Evolutionary conservation across 2,888 invertebrate species (phyloP).

Genomic region (Drosophila differens): DNA sequence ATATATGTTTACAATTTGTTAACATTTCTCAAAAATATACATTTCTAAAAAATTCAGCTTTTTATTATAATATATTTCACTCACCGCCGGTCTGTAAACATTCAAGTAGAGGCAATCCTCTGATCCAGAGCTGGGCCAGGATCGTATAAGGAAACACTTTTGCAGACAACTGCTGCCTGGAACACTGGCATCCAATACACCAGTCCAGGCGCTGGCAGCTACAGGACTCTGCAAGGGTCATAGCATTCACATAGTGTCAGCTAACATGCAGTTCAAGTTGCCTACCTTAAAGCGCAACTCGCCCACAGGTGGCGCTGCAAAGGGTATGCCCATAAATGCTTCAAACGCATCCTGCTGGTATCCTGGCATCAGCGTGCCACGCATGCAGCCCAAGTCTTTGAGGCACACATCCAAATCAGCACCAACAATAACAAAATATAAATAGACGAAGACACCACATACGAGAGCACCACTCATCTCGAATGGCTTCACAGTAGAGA

Average conservation of each 20-base stretch:
- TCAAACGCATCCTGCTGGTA: conserved; percentile 74
- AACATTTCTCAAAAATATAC: neutral
- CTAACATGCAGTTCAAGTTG: neutral
- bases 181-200: conserved; percentile 73
- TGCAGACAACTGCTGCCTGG: conserved; percentile 85
- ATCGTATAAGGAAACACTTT: conserved; percentile 83
- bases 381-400: conserved; percentile 72
- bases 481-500: neutral
- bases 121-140: conserved; percentile 80
- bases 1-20: neutral
- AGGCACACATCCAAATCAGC: conserved; percentile 71
- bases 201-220: conserved; percentile 66
- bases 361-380: conserved; percentile 73
- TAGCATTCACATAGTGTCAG: neutral
- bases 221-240: conserved; percentile 75
- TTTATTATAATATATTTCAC: neutral
- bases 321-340: conserved; percentile 84
- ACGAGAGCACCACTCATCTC: conserved; percentile 17
- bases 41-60: neutral
- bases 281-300: conserved; percentile 80
- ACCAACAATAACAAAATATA: neutral
- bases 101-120: conserved; percentile 87
- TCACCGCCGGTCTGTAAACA: conserved; percentile 84
- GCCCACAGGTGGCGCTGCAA: conserved; percentile 82
- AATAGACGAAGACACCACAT: neutral